These are phyloP conservation scores for Leptonema lineaticorne DNA, from an alignment of 1,140 invertebrate species.

Conservation along the genomic window DNA sequence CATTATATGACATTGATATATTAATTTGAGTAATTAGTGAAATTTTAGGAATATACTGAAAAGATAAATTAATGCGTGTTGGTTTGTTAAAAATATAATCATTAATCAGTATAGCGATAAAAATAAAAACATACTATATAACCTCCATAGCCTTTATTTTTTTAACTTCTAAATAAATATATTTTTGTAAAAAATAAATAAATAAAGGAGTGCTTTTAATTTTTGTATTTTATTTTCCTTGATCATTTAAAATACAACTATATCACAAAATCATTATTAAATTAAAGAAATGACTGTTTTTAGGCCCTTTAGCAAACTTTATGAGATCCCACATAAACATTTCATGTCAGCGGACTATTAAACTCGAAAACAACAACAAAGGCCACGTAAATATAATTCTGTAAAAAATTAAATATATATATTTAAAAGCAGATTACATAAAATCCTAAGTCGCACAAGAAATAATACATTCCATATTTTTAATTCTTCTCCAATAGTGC, in stretches of 20 bases:
- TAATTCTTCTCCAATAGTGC: too few species aligned
- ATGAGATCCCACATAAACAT: too few species aligned
- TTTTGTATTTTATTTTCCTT: not conserved
- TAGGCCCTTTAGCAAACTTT: not conserved
- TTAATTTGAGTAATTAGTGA: not conserved
- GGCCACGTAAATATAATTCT: too few species aligned
- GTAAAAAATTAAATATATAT: too few species aligned
- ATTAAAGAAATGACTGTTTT: not conserved
- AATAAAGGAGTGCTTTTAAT: not conserved
- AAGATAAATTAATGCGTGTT: too few species aligned
- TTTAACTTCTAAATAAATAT: not conserved
- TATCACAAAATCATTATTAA: constrained; percentile 2
- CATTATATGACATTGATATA: not conserved
- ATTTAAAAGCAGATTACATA: too few species aligned
- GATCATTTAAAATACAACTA: constrained; percentile 5
- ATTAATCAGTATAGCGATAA: not conserved
- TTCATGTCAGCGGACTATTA: too few species aligned
- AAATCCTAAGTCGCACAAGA: too few species aligned
- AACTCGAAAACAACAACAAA: too few species aligned
- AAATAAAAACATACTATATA: not conserved
- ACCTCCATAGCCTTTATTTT: not conserved
- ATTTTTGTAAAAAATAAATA: constrained; percentile 2
- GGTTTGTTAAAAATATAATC: not conserved
- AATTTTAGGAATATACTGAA: not conserved
- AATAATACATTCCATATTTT: too few species aligned